Evolutionary conservation across 2,113 vertebrate genomes (phyloP).

Genomic region (Lucifuga dentata): DNA sequence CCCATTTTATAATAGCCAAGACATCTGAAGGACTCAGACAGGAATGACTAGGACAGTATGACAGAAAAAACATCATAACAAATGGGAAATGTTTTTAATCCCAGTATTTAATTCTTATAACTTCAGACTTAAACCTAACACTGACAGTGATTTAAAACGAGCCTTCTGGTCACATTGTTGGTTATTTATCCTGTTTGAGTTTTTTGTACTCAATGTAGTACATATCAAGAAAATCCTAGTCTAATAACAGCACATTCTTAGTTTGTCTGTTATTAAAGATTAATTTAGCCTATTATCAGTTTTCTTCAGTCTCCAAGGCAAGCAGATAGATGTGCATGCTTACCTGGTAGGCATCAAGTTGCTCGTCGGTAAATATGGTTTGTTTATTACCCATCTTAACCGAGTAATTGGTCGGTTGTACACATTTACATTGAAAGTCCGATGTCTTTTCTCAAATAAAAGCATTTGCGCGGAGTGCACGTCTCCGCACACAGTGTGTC

Average conservation of each 20-base stretch:
- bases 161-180: too few relatives aligned
- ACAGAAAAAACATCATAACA: not conserved
- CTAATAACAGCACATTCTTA: too few relatives aligned
- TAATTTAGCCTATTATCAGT: too few relatives aligned
- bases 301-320: not conserved
- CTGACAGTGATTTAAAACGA: too few relatives aligned
- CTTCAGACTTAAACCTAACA: too few relatives aligned
- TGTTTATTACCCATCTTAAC: conserved; percentile 96
- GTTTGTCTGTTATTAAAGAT: too few relatives aligned
- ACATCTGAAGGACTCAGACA: not conserved
- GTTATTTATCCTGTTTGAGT: too few relatives aligned
- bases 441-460: conserved; percentile 78
- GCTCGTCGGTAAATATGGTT: conserved; percentile 96
- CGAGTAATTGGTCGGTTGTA: conserved; percentile 79
- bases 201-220: too few relatives aligned
- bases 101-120: too few relatives aligned
- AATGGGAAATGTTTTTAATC: not conserved
- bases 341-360: conserved; percentile 96
- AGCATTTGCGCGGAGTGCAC: conserved; percentile 84
- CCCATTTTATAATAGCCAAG: too few relatives aligned
- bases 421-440: conserved; percentile 84
- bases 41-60: not conserved
- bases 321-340: conserved; percentile 48
- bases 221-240: too few relatives aligned
- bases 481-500: conserved; percentile 75